These are phyloP conservation scores for Heliconius ismenius DNA, from an alignment of 2,888 invertebrate genomes.

Conservation along the genomic window DNA sequence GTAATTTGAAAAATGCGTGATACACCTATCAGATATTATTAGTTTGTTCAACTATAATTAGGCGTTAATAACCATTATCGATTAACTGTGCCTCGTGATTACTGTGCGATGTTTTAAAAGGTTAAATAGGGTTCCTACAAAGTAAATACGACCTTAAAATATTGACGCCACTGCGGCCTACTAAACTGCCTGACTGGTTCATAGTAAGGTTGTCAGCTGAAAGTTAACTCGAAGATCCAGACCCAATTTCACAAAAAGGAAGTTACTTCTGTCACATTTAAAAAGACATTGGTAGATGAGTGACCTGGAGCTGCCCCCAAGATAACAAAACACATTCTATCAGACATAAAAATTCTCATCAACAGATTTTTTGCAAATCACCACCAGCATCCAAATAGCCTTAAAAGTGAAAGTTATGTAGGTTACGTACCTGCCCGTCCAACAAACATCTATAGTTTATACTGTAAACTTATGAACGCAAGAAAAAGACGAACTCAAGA, in stretches of 20 bases:
- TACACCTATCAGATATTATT: neutral
- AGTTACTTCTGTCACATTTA: neutral
- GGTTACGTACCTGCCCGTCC: constrained; percentile 34
- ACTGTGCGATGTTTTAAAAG: constrained; percentile 2
- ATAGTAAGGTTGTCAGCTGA: neutral
- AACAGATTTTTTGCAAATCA: constrained; percentile 30
- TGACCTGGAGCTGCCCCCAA: neutral
- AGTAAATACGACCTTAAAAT: neutral
- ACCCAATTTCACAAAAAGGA: neutral
- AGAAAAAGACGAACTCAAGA: neutral
- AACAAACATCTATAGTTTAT: no score
- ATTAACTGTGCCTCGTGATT: constrained; percentile 7
- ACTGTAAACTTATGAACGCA: neutral
- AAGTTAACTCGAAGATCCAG: neutral
- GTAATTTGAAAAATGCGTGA: neutral
- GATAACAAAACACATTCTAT: neutral
- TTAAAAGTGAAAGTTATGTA: constrained; percentile 44
- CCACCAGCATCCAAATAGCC: constrained; percentile 21
- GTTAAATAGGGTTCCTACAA: neutral
- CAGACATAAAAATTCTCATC: neutral
- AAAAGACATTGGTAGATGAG: neutral
- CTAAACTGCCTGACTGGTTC: neutral
- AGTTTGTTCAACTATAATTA: neutral
- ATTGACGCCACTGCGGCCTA: neutral
- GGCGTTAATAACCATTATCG: neutral